Evolutionary conservation across 2,797 vertebrate genomes (phyloP).

Genomic region (Pachyuromys duprasi): DNA sequence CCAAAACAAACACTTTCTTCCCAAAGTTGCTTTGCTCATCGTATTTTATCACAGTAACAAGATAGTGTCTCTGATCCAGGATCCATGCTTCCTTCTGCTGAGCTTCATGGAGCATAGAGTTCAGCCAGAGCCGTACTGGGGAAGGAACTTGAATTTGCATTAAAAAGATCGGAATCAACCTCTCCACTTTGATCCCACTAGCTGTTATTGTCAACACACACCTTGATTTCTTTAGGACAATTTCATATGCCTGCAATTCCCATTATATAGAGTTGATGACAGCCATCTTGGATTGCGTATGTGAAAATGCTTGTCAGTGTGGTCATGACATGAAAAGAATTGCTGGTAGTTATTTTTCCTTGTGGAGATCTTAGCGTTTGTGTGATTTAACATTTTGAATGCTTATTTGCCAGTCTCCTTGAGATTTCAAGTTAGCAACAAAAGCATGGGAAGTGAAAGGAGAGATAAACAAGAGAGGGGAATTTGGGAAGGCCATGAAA

Average conservation of each 20-base stretch:
- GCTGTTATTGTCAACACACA: background rate
- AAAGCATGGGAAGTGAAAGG: background rate
- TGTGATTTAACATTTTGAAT: background rate
- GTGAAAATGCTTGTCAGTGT: background rate
- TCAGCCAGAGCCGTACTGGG: background rate
- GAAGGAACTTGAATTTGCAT: background rate
- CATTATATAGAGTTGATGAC: background rate
- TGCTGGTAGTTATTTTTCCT: slow-evolving; percentile 14
- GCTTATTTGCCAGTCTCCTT: background rate
- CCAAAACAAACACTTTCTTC: background rate
- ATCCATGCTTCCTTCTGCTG: too few relatives aligned
- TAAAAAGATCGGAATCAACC: background rate
- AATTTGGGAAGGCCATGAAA: slow-evolving; percentile 4
- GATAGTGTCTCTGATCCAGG: background rate
- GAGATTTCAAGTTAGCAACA: slow-evolving; percentile 33
- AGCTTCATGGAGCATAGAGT: background rate
- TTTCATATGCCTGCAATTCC: background rate
- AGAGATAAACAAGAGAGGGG: background rate
- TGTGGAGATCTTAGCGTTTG: background rate
- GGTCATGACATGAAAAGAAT: background rate
- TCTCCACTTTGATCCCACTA: background rate
- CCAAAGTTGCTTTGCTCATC: background rate
- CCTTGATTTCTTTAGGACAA: background rate
- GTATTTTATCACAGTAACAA: background rate
- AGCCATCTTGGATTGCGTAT: background rate